phyloP scores from a whole-genome alignment of 2,113 vertebrate species.

The Pachypanchax playfairii region DNA sequence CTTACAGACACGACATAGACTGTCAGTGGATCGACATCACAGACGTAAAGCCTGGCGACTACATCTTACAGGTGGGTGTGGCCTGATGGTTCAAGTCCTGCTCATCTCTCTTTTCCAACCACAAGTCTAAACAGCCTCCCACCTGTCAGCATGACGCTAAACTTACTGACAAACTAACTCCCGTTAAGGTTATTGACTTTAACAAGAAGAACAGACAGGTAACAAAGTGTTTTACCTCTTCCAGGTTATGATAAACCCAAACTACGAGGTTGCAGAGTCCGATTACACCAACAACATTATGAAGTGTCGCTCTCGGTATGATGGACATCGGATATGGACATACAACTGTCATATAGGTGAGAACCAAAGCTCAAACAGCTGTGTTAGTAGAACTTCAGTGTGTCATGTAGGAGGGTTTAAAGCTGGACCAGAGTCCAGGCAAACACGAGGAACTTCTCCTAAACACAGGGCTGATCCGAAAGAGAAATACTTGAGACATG shows the following conservation, averaged over 20 bases:
- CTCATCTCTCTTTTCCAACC: conserved; percentile 20
- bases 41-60: conserved; percentile 88
- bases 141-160: conserved; percentile 9
- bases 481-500: too few species aligned
- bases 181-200: too few species aligned
- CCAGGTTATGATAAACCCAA: conserved; percentile 93
- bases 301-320: conserved; percentile 91
- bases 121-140: conserved; percentile 31
- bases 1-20: conserved; percentile 95
- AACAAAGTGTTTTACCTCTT: not conserved
- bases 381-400: too few species aligned
- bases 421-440: too few species aligned
- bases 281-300: conserved; percentile 95
- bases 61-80: conserved; percentile 88
- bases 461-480: too few species aligned
- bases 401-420: too few species aligned
- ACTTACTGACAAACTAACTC: not conserved
- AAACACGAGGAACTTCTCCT: too few species aligned
- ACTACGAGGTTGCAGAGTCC: conserved; percentile 92
- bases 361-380: conserved; percentile 11
- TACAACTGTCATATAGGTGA: conserved; percentile 95
- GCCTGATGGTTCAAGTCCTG: not conserved
- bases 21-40: conserved; percentile 97
- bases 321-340: conserved; percentile 91
- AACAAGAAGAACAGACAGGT: too few species aligned